Evolutionary conservation across 2,797 vertebrate species (phyloP), one percentile per base, ranked within the genome.

Genomic region (Cottoperca gobio): DNA sequence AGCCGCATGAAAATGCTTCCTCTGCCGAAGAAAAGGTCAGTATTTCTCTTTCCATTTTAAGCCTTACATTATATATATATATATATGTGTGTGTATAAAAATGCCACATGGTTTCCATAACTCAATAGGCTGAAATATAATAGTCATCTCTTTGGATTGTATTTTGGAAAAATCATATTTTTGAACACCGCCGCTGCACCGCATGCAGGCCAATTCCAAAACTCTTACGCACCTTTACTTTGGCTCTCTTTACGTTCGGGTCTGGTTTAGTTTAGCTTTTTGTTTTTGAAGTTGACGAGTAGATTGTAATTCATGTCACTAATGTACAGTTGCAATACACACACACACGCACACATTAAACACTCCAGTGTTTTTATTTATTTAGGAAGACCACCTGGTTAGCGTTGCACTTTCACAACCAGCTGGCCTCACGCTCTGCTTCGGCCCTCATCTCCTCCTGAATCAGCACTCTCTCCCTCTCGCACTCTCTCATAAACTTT

Each of bases 1-100:
- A 82, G 33, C 55, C 55, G 13, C 54, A 13, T 19, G 78, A 82
- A 58, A 24, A 5, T 46, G n/a, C 69, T 55, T 24, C 76, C 67
- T 49, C 53, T 39, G 48, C 28, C 23, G 81, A 86, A 26, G 86
- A 90, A n/a, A 70, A 87, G 89, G 92, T 94, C 35, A 26, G 86
- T 59, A 33, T 64, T 57, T 23, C 4, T 46, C 10, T 28, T 11
- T 40, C n/a, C 7, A 16, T 39, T 70, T 55, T 17, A 28, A 35
- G 3, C 24, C 31, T 31, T 42, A 43, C 5, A 10, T 40, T 9
- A 28, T 23, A 3, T 21, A 39, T 8, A 6, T n/a, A n/a, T n/a
- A n/a, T n/a, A n/a, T n/a, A n/a, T n/a, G n/a, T n/a, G n/a, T n/a
- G n/a, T 58, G 16, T 31, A 12, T 23, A 39, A 48, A 40, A 64